Percentiles rank a stretch among this genome's conserved stretches.
Conservation (phyloP, 2,113 vertebrate genomes). For the Vulpes ferrilata region DNA sequence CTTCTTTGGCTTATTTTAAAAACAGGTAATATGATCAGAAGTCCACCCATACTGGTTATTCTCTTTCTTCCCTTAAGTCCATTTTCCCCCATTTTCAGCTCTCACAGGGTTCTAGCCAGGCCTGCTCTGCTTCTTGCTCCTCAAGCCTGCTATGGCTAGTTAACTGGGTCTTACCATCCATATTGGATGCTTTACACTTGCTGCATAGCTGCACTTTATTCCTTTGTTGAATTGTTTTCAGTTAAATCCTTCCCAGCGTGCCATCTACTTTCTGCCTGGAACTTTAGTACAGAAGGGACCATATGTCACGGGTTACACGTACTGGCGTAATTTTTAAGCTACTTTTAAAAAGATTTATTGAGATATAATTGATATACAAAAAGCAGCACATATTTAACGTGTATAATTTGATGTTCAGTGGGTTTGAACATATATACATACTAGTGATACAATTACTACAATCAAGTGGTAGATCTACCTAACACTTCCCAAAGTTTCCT, state of each 20-base stretch:
- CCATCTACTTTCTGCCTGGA: not conserved
- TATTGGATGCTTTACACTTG: not conserved
- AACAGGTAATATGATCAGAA: not conserved
- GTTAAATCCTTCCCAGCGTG: not conserved
- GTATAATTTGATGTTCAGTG: not conserved
- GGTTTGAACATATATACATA: not conserved
- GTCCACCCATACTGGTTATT: not conserved
- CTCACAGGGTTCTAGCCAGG: not conserved
- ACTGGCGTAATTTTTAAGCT: not conserved
- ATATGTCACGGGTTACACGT: not conserved
- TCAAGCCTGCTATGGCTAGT: not conserved
- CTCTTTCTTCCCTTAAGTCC: not conserved
- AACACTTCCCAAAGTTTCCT: not conserved
- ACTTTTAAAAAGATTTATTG: not conserved
- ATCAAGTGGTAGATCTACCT: not conserved
- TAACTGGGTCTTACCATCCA: not conserved
- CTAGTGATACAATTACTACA: not conserved
- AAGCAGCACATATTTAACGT: not conserved
- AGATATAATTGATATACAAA: not conserved
- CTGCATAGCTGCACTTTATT: not conserved
- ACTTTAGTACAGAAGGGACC: not conserved
- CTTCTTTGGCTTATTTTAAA: not conserved
- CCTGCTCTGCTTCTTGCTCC: not conserved
- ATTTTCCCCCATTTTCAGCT: not conserved
- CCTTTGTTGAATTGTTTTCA: not conserved